These are phyloP conservation scores for Macaca mulatta DNA, from an alignment of 2,113 vertebrate species.

Conservation along the genomic window DNA sequence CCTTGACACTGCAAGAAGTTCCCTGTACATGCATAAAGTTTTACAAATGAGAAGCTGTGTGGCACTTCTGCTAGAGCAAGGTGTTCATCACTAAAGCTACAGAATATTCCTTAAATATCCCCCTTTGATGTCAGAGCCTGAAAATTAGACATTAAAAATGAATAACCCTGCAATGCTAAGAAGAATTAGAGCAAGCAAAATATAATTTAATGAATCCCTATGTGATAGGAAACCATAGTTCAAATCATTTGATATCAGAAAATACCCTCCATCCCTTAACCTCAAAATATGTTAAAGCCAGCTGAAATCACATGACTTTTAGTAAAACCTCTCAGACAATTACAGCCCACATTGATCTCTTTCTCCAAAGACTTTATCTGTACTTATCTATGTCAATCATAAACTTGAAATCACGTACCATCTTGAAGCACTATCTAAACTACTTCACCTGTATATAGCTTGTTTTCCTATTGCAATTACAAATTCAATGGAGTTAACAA, in stretches of 20 bases:
- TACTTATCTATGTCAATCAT: slow-evolving; percentile 31
- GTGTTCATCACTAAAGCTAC: slow-evolving; percentile 40
- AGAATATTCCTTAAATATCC: slow-evolving; percentile 61
- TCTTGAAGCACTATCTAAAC: background rate
- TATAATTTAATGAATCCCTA: slow-evolving; percentile 77
- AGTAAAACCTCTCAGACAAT: slow-evolving; percentile 27
- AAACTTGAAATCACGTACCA: background rate
- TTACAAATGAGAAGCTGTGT: slow-evolving; percentile 73
- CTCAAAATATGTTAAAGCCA: slow-evolving; percentile 35
- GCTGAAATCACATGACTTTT: background rate
- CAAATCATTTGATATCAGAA: slow-evolving; percentile 77
- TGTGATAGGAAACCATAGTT: slow-evolving; percentile 74
- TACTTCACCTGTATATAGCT: background rate
- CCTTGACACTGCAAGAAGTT: slow-evolving; percentile 61
- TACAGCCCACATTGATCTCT: background rate
- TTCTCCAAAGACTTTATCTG: background rate
- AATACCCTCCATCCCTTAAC: slow-evolving; percentile 32
- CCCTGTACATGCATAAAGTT: slow-evolving; percentile 56
- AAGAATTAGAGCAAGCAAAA: slow-evolving; percentile 75
- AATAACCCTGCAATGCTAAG: slow-evolving; percentile 62
- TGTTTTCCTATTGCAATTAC: background rate
- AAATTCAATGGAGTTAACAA: background rate
- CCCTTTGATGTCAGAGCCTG: slow-evolving; percentile 71
- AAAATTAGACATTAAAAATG: slow-evolving; percentile 79
- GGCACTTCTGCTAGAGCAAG: slow-evolving; percentile 41